Conservation (phyloP, 2,797 vertebrate genomes). For the Australoheros facetus region DNA sequence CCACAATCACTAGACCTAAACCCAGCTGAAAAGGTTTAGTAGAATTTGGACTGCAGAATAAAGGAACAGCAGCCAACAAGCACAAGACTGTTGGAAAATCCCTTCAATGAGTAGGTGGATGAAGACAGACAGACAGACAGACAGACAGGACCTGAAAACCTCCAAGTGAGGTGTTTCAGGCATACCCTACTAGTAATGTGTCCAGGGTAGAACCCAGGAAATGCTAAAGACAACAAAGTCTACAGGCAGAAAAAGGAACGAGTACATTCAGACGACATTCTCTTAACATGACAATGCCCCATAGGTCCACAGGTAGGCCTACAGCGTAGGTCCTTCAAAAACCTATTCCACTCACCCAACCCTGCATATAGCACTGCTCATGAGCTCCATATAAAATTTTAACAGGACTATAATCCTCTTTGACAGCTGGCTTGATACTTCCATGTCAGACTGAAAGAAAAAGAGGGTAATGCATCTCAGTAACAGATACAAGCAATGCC, state of each 20-base stretch:
- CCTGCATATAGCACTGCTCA: neutral
- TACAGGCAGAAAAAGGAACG: neutral
- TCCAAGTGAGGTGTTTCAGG: too few relatives aligned
- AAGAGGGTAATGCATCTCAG: constrained; percentile 29
- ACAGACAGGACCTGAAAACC: too few relatives aligned
- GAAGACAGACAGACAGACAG: too few relatives aligned
- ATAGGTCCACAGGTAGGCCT: neutral
- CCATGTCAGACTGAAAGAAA: constrained; percentile 42
- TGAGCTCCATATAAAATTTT: neutral
- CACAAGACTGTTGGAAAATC: too few relatives aligned
- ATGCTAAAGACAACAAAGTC: neutral
- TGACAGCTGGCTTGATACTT: constrained; percentile 27
- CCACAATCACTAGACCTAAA: too few relatives aligned
- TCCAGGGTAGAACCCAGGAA: too few relatives aligned
- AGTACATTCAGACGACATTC: neutral
- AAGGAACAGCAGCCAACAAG: too few relatives aligned
- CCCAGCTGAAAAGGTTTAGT: too few relatives aligned
- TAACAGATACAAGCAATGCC: constrained; percentile 29
- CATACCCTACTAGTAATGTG: too few relatives aligned
- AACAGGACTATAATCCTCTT: constrained; percentile 23
- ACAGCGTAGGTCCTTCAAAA: constrained; percentile 1
- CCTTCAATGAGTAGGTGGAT: too few relatives aligned
- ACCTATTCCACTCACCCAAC: neutral
- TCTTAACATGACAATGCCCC: neutral
- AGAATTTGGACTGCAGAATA: too few relatives aligned